These are phyloP conservation scores for Cyrtonyx montezumae DNA, from an alignment of 2,113 vertebrate species.

Conservation along the genomic window DNA sequence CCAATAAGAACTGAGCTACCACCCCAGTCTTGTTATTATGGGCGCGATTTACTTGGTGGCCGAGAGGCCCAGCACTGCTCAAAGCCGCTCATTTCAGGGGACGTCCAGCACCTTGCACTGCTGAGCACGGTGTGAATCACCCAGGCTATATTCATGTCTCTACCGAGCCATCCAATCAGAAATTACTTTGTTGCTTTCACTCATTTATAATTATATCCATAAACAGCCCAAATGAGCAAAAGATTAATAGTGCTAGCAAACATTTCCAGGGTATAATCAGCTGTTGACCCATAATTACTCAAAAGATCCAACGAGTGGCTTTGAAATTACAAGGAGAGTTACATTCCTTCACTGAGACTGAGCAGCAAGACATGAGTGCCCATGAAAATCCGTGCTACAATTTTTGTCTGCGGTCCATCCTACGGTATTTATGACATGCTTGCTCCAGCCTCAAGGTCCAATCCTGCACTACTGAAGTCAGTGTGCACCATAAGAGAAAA, in stretches of 20 bases:
- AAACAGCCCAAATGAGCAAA: constrained; percentile 27
- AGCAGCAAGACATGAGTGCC: background rate
- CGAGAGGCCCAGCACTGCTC: background rate
- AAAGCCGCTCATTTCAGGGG: background rate
- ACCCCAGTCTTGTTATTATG: background rate
- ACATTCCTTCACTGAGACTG: constrained; percentile 33
- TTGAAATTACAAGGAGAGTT: constrained; percentile 60
- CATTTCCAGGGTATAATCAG: constrained; percentile 54
- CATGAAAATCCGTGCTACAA: background rate
- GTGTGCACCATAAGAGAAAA: background rate
- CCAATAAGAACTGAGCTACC: constrained; percentile 21
- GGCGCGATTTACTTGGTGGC: background rate
- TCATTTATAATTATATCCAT: constrained; percentile 39
- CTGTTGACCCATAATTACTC: constrained; percentile 53
- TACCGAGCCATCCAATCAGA: constrained; percentile 18
- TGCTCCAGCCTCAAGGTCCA: background rate
- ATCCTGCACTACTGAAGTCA: background rate
- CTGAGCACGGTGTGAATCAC: background rate
- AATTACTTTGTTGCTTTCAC: background rate
- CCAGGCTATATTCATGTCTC: background rate
- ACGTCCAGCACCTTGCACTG: background rate
- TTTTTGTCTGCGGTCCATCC: background rate
- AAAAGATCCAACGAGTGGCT: constrained; percentile 36
- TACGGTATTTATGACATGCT: background rate
- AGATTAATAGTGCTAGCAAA: constrained; percentile 61